phyloP scores from a whole-genome alignment of 2,797 vertebrate genomes.

The Cuniculus paca region DNA sequence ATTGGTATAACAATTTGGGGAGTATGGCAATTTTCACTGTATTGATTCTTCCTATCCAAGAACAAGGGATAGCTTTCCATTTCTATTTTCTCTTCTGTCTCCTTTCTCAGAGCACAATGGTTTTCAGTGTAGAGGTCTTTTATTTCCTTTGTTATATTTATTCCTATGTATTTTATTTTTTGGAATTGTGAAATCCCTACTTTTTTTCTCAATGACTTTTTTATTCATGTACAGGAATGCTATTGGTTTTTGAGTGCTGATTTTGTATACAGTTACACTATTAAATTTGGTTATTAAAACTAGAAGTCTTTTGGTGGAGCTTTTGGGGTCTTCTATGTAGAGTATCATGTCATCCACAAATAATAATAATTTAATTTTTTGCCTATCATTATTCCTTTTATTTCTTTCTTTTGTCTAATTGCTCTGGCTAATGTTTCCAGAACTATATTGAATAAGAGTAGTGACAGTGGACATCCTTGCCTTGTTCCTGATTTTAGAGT shows the following conservation, averaged over 20 bases:
- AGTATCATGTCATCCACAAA: neutral
- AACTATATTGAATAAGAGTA: neutral
- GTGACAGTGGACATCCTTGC: neutral
- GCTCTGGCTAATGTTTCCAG: neutral
- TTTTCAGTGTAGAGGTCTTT: neutral
- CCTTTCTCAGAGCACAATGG: neutral
- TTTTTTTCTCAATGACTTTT: neutral
- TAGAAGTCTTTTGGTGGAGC: neutral
- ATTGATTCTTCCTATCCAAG: neutral
- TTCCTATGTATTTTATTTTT: neutral
- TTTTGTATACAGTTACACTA: neutral
- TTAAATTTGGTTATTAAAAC: neutral
- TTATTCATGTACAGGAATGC: neutral
- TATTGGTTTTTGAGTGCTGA: neutral
- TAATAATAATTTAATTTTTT: neutral
- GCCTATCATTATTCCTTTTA: neutral
- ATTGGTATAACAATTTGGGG: neutral
- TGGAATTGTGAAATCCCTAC: neutral
- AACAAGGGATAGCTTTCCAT: neutral
- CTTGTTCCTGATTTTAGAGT: neutral
- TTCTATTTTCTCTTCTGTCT: neutral
- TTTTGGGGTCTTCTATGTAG: neutral
- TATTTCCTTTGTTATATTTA: neutral
- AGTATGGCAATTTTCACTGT: neutral
- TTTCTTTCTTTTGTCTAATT: neutral